Conservation (phyloP, 1,140 invertebrate species). For the Euwallacea fornicatus region DNA sequence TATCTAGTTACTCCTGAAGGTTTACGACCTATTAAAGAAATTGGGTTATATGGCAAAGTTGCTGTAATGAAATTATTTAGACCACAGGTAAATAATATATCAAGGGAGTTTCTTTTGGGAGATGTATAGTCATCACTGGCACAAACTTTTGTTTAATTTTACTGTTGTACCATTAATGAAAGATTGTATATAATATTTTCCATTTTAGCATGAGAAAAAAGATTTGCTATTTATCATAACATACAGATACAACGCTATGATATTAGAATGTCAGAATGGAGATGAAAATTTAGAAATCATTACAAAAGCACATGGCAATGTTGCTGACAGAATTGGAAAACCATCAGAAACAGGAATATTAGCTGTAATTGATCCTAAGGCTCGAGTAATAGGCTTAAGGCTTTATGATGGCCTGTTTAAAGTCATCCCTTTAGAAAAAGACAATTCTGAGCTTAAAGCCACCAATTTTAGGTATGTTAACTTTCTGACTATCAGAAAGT, state of each 20-base stretch:
- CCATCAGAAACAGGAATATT: slow-evolving; percentile 92
- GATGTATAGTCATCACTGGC: too few species aligned
- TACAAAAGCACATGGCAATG: slow-evolving; percentile 95
- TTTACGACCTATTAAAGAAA: slow-evolving; percentile 90
- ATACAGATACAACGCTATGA: slow-evolving; percentile 93
- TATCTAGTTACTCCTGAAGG: slow-evolving; percentile 97
- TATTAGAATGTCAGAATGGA: slow-evolving; percentile 86
- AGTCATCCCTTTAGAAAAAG: slow-evolving; percentile 91
- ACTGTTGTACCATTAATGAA: not conserved
- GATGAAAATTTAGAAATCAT: slow-evolving; percentile 86
- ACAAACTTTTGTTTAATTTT: slow-evolving; percentile 1
- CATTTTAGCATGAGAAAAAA: slow-evolving; percentile 72
- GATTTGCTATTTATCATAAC: slow-evolving; percentile 95
- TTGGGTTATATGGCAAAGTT: slow-evolving; percentile 94
- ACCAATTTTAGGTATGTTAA: slow-evolving; percentile 79
- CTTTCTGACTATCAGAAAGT: not conserved
- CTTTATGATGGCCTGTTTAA: slow-evolving; percentile 98
- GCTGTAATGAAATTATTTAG: slow-evolving; percentile 93
- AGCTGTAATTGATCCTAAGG: slow-evolving; percentile 94
- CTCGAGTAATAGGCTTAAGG: slow-evolving; percentile 90
- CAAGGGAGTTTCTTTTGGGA: too few species aligned
- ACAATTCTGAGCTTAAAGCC: slow-evolving; percentile 91
- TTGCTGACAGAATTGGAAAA: slow-evolving; percentile 86
- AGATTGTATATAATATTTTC: not conserved
- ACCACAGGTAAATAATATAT: slow-evolving; percentile 67